Base-by-base conservation (phyloP, 2,797 vertebrate genomes). In the Sebastes iracundus region DNA sequence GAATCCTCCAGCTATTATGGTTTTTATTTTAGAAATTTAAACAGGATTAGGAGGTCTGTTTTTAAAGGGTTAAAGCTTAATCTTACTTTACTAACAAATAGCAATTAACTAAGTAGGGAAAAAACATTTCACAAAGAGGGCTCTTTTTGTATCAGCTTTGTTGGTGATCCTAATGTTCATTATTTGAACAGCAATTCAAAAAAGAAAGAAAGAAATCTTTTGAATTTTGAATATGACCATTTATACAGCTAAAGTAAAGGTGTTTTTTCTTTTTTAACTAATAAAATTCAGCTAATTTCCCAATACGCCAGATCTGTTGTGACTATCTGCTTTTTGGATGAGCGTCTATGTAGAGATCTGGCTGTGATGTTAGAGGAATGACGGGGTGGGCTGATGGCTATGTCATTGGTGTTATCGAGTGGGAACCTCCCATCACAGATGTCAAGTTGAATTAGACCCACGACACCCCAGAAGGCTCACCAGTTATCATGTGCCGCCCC, bases 391-490 rank as follows among this genome's bases (percentile, higher is more conserved):
- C 72, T 88, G 72, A 68, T 75, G 55, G 61, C 64, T 76, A 55
- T 87, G 72, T 90, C 75, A 69, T 59, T 61, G 11, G 42, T 69
- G 65, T 85, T 86, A 88, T 84, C 49, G 27, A 85, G 46, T 60
- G 25, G 78, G 76, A 88, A 75, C 81, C 81, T 86, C 78, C 82
- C 67, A 89, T 88, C 89, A 80, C 83, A 86, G 71, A 87, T 85
- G 81, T 89, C 90, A 89, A 80, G 71, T 87, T 87, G 70, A 90
- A 90, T 86, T 83, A 78, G 74, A 81, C 80, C 79, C 71, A 81
- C 3, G 25, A 78, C 77, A 81, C 38, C 80, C 74, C 59, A 81
- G 83, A 77, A 67, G 66, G 79, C 82, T 86, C 66, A 52, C 72
- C 73, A 55, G 74, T 79, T 64, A 84, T 58, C 13, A 13, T 75